A percentile compares a stretch with the other conserved stretches of the same genome.
These are phyloP conservation scores for Steatocranus sp. DNA, from an alignment of 2,797 vertebrate genomes.

Conservation along the genomic window DNA sequence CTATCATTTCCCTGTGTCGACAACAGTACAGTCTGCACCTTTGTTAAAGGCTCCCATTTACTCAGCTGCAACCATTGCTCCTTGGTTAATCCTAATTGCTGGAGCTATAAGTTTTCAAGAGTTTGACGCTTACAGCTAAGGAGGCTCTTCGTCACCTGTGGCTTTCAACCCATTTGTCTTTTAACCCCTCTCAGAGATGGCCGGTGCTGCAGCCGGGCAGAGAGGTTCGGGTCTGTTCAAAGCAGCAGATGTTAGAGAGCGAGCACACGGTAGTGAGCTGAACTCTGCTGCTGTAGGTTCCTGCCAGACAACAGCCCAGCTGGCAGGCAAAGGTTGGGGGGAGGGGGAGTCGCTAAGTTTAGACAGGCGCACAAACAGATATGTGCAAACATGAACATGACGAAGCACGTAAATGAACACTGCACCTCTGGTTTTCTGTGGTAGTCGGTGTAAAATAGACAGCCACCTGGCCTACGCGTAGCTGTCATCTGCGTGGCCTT, in stretches of 20 bases:
- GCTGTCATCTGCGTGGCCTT: constrained; percentile 5
- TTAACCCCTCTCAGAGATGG: neutral
- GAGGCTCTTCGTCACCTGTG: constrained; percentile 3
- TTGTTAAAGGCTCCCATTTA: neutral
- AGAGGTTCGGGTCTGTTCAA: neutral
- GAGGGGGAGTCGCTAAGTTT: neutral
- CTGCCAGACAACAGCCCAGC: neutral
- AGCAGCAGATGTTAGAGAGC: constrained; percentile 19
- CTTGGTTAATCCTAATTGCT: constrained; percentile 4
- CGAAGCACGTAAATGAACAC: neutral
- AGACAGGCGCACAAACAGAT: constrained; percentile 10
- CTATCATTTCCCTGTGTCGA: neutral
- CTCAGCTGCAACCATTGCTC: neutral
- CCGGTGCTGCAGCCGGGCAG: neutral
- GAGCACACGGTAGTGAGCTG: neutral
- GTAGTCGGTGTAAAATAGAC: neutral
- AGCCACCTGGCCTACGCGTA: neutral
- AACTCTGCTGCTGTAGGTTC: neutral
- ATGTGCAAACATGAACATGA: constrained; percentile 11
- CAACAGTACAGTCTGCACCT: neutral
- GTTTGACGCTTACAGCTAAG: neutral
- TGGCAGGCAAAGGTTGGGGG: neutral
- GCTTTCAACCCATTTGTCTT: constrained; percentile 16
- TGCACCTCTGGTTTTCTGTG: neutral
- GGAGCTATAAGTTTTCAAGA: neutral